Conservation (phyloP, 2,888 invertebrate species). For the Zygothrica quintamaculata region DNA sequence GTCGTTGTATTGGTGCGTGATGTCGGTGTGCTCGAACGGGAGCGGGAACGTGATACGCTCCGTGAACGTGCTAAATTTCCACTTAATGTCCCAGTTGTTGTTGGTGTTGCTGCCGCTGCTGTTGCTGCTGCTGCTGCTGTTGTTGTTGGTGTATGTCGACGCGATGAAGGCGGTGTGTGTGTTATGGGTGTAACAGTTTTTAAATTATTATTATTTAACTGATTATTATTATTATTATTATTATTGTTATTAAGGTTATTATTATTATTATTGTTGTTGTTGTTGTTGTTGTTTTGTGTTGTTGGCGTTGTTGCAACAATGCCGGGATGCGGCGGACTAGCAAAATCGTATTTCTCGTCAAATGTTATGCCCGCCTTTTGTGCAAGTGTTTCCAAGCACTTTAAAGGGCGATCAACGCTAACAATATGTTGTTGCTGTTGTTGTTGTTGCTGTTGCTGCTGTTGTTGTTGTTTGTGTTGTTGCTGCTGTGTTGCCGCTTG, state of each 20-base stretch:
- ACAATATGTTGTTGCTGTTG: slow-evolving; percentile 53
- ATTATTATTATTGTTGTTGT: slow-evolving; percentile 25
- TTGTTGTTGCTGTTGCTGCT: slow-evolving; percentile 47
- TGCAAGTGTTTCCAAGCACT: slow-evolving; percentile 90
- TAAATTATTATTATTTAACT: slow-evolving; percentile 26
- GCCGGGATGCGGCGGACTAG: slow-evolving; percentile 84
- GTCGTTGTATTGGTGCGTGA: slow-evolving; percentile 23
- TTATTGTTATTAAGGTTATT: slow-evolving; percentile 27
- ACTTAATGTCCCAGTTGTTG: slow-evolving; percentile 14
- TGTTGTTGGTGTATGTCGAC: slow-evolving; percentile 7
- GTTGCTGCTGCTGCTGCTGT: slow-evolving; percentile 15
- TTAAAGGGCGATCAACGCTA: slow-evolving; percentile 85
- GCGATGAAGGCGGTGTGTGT: slow-evolving; percentile 26
- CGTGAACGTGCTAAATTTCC: slow-evolving; percentile 29
- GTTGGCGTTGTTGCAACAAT: slow-evolving; percentile 47
- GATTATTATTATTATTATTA: slow-evolving; percentile 30
- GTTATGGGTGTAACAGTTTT: slow-evolving; percentile 25
- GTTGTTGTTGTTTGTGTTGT: slow-evolving; percentile 50
- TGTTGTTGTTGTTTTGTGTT: slow-evolving; percentile 25
- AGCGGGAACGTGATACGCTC: slow-evolving; percentile 48
- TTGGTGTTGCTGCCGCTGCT: slow-evolving; percentile 10
- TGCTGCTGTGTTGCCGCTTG: slow-evolving; percentile 72
- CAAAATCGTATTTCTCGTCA: slow-evolving; percentile 90
- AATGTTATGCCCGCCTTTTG: slow-evolving; percentile 90
- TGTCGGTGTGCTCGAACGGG: slow-evolving; percentile 58